Evolutionary conservation across 2,113 vertebrate genomes (phyloP).

Genomic region (Thunnus thynnus): DNA sequence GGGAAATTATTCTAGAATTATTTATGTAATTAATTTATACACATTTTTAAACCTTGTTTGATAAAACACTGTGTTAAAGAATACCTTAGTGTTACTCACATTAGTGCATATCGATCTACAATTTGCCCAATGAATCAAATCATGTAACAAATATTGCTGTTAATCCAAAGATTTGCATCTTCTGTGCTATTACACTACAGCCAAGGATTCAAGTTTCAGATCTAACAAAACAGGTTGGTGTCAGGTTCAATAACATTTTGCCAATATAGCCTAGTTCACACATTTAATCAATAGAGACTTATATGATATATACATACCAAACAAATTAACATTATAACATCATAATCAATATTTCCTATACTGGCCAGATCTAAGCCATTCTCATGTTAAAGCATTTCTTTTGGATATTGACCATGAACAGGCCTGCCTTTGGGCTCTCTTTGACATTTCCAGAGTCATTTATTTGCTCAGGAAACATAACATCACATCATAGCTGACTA

Average conservation of each 20-base stretch:
- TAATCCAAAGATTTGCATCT: neutral
- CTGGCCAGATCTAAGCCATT: conserved; percentile 31
- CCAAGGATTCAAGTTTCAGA: neutral
- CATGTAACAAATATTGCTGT: neutral
- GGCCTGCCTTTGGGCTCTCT: neutral
- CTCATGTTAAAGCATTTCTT: neutral
- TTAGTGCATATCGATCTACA: too few species aligned
- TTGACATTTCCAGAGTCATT: conserved; percentile 49
- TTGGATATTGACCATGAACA: conserved; percentile 46
- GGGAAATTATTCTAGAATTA: too few species aligned
- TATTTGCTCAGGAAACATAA: conserved; percentile 55
- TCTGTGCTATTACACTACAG: neutral
- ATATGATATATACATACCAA: neutral
- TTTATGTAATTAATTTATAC: too few species aligned
- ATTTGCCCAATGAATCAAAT: too few species aligned
- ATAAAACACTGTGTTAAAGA: too few species aligned
- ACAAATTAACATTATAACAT: conserved; percentile 26
- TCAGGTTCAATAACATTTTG: neutral
- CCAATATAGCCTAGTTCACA: neutral
- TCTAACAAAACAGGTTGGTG: neutral
- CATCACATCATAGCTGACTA: conserved; percentile 56
- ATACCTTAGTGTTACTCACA: too few species aligned
- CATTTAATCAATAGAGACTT: neutral
- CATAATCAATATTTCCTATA: conserved; percentile 45
- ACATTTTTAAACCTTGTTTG: too few species aligned